phyloP scores from a whole-genome alignment of 2,113 vertebrate genomes.

The Corythoichthys intestinalis region DNA sequence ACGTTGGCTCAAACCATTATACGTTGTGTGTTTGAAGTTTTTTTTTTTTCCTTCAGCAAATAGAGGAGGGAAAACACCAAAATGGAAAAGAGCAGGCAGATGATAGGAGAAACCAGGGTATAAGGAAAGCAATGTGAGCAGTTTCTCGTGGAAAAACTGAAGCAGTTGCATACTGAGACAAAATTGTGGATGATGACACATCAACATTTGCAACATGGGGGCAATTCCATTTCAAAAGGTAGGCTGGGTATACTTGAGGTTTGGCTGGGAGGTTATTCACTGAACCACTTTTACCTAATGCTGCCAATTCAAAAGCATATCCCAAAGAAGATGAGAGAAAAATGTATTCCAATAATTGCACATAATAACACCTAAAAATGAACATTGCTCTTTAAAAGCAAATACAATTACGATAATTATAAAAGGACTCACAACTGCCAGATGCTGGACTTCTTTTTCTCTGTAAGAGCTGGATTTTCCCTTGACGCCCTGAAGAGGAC shows the following conservation, averaged over 20 bases:
- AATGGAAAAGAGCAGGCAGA: slow-evolving; percentile 49
- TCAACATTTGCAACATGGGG: slow-evolving; percentile 30
- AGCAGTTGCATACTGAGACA: slow-evolving; percentile 24
- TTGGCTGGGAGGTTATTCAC: slow-evolving; percentile 22
- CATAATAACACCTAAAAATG: background rate
- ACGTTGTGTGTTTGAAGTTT: background rate
- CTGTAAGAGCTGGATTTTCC: slow-evolving; percentile 86
- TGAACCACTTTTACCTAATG: slow-evolving; percentile 60
- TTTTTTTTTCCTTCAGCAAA: slow-evolving; percentile 25
- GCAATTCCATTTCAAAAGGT: slow-evolving; percentile 22
- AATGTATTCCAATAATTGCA: slow-evolving; percentile 30
- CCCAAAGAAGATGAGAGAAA: slow-evolving; percentile 38
- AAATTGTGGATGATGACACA: slow-evolving; percentile 33
- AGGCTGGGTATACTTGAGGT: slow-evolving; percentile 28
- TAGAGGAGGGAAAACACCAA: slow-evolving; percentile 35
- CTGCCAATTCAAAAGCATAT: slow-evolving; percentile 60
- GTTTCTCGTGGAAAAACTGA: slow-evolving; percentile 38
- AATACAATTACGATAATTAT: background rate
- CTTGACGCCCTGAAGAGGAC: slow-evolving; percentile 84
- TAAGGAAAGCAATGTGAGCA: slow-evolving; percentile 37
- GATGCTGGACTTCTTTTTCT: slow-evolving; percentile 98
- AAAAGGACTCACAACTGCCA: slow-evolving; percentile 94
- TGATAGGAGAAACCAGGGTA: slow-evolving; percentile 37
- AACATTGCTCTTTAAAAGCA: background rate
- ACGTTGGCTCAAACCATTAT: slow-evolving; percentile 7